Evolutionary conservation across 2,113 vertebrate genomes (phyloP).

Genomic region (Mastomys coucha): DNA sequence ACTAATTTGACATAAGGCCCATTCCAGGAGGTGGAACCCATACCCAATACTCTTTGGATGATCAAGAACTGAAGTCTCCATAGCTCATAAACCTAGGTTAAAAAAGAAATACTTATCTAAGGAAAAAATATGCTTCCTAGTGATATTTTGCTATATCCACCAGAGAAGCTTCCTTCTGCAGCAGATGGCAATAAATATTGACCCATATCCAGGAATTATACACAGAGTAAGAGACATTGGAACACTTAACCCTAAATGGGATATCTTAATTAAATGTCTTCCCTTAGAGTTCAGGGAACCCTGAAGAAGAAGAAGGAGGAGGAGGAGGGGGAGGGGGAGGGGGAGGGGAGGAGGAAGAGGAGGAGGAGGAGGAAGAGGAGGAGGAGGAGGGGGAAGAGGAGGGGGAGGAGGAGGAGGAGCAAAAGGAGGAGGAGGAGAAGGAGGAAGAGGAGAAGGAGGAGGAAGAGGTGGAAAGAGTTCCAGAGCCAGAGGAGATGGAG

Average conservation of each 20-base stretch:
- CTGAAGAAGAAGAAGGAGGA: neutral
- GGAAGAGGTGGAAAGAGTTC: neutral
- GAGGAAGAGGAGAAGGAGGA: neutral
- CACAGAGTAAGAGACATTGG: neutral
- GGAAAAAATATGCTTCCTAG: neutral
- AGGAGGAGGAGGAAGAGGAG: neutral
- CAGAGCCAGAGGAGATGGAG: neutral
- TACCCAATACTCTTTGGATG: neutral
- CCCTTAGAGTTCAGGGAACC: neutral
- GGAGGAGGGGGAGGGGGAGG: too few species aligned
- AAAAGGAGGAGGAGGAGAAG: too few species aligned
- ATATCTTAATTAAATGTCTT: neutral
- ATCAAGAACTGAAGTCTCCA: neutral
- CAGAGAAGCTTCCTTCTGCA: neutral
- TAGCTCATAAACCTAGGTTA: neutral
- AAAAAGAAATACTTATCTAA: neutral
- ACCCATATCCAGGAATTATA: neutral
- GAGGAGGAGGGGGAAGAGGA: too few species aligned
- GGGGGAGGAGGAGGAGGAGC: too few species aligned
- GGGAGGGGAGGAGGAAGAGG: too few species aligned
- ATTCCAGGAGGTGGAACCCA: neutral
- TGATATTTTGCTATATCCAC: neutral
- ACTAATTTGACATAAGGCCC: neutral
- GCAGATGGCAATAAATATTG: neutral
- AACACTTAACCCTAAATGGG: neutral